Conservation (phyloP, 92 coral and sea anemone genomes). For the Umimayanthus chanpuru region DNA sequence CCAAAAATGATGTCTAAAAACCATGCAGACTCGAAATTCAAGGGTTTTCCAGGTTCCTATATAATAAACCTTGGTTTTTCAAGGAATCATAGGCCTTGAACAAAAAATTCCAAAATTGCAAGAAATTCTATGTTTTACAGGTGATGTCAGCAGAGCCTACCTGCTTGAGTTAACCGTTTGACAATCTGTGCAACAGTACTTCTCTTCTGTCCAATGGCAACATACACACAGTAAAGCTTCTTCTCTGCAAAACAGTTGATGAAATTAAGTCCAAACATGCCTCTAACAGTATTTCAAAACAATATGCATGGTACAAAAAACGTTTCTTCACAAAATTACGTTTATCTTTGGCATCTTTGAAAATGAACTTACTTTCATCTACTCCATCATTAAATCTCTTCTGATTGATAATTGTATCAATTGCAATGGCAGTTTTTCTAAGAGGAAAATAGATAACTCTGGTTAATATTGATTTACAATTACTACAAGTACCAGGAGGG, state of each 20-base stretch:
- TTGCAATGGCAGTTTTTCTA: constrained; percentile 99
- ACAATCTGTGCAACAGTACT: constrained; percentile 99
- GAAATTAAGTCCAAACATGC: too few species aligned
- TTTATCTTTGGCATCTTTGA: neutral
- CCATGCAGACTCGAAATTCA: too few species aligned
- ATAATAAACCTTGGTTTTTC: too few species aligned
- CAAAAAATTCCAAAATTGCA: too few species aligned
- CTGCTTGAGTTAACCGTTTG: constrained; percentile 91
- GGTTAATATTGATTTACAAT: neutral
- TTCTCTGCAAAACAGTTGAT: constrained; percentile 66
- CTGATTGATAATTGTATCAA: constrained; percentile 97
- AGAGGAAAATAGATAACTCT: neutral
- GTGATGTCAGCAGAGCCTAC: constrained; percentile 46
- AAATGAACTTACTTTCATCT: constrained; percentile 89
- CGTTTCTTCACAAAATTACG: neutral
- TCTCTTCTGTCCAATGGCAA: constrained; percentile 99
- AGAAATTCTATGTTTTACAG: neutral
- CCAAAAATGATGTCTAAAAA: too few species aligned
- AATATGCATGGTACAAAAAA: neutral
- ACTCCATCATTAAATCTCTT: constrained; percentile 95
- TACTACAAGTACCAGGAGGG: too few species aligned
- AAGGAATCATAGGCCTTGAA: too few species aligned
- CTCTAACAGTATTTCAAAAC: neutral
- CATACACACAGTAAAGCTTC: constrained; percentile 98
- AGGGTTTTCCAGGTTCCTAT: too few species aligned